Evolutionary conservation across 2,888 invertebrate genomes (phyloP).

Genomic region (Desoria tigrina): DNA sequence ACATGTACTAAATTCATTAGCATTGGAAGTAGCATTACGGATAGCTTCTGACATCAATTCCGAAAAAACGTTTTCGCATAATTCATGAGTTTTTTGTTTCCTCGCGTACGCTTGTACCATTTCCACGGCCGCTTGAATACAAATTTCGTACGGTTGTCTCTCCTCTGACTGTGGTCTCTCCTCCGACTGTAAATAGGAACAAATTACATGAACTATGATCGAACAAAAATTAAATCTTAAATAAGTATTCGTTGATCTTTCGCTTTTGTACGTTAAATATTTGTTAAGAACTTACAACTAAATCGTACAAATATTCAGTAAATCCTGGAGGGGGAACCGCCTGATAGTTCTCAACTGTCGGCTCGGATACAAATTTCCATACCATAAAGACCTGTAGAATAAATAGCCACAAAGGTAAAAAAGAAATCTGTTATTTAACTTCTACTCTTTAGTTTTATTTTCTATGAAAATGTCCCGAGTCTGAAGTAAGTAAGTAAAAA

Average conservation of each 20-base stretch:
- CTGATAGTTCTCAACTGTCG: slow-evolving; percentile 1
- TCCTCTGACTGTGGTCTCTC: background rate
- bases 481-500: too few species aligned
- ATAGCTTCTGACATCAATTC: slow-evolving; percentile 12
- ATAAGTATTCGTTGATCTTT: background rate
- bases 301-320: slow-evolving; percentile 10
- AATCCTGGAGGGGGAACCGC: background rate
- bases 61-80: background rate
- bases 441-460: too few species aligned
- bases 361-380: background rate
- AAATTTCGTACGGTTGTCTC: slow-evolving; percentile 1
- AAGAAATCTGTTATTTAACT: too few species aligned
- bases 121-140: slow-evolving; percentile 5
- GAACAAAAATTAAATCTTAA: background rate
- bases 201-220: too few species aligned
- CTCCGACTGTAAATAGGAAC: background rate
- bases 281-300: slow-evolving; percentile 8
- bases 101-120: background rate
- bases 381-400: slow-evolving; percentile 1
- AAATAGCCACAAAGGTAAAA: background rate
- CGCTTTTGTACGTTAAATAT: background rate
- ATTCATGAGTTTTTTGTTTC: background rate
- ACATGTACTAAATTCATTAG: slow-evolving; percentile 9
- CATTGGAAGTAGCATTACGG: background rate
- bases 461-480: too few species aligned